Conservation (phyloP, 2,888 invertebrate genomes). For the Drosophila merina region DNA sequence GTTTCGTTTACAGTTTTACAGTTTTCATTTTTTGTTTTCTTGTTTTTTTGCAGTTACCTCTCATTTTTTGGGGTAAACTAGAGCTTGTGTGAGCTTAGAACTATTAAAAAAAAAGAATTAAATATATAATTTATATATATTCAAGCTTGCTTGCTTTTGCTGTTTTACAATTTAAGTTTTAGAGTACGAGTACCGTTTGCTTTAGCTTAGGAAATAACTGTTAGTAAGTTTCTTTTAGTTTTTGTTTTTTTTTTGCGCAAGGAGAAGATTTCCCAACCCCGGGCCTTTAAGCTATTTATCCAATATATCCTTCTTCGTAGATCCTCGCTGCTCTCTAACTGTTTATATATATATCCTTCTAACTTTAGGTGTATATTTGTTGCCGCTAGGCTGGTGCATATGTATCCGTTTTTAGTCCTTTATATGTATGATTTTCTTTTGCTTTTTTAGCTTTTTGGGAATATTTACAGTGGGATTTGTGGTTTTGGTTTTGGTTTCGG, state of each 20-base stretch:
- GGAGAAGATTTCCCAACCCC: slow-evolving; percentile 22
- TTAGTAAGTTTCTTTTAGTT: slow-evolving; percentile 42
- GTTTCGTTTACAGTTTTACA: not conserved
- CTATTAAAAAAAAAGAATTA: slow-evolving; percentile 62
- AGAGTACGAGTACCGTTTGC: slow-evolving; percentile 60
- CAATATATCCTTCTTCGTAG: not conserved
- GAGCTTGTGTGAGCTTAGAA: slow-evolving; percentile 43
- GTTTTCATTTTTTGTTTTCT: slow-evolving; percentile 2
- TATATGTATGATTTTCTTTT: slow-evolving; percentile 27
- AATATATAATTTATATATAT: slow-evolving; percentile 10
- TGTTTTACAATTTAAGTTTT: slow-evolving; percentile 29
- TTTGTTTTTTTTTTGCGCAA: slow-evolving; percentile 34
- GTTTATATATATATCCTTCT: slow-evolving; percentile 13
- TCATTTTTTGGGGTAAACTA: slow-evolving; percentile 23
- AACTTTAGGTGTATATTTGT: slow-evolving; percentile 29
- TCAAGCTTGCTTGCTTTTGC: slow-evolving; percentile 18
- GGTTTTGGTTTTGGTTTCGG: not conserved
- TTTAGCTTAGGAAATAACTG: slow-evolving; percentile 69
- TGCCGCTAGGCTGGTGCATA: slow-evolving; percentile 32
- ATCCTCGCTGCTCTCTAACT: not conserved
- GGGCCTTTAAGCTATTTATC: slow-evolving; percentile 15
- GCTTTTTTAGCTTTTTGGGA: not conserved
- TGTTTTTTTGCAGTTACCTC: slow-evolving; percentile 14
- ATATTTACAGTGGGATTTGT: slow-evolving; percentile 32
- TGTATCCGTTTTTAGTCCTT: slow-evolving; percentile 32